Base-by-base conservation (phyloP, 2,797 vertebrate genomes). In the Ambastaia sidthimunki region DNA sequence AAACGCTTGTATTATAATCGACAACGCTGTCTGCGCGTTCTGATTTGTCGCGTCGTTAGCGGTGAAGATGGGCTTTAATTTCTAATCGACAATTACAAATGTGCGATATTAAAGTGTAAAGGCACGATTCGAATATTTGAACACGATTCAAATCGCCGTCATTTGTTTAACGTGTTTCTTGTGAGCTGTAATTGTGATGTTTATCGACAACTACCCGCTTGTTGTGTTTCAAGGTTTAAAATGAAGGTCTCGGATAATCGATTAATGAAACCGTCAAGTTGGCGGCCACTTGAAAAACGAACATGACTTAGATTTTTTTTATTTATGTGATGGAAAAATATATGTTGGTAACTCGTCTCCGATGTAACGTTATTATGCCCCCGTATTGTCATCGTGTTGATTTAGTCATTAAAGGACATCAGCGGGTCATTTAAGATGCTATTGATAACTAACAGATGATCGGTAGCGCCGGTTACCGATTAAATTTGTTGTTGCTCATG, bases 391-490 rank as follows among this genome's bases (percentile, higher is more conserved):
- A 13, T 37, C 15, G 55, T 9, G 67, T 28, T 12, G 7, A 25
- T 71, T 52, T 25, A 60, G 23, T 41, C 25, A n/a, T 62, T 52
- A 71, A 70, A 70, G 13, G 76, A 25, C 28, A 52, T 78, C 50
- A 63, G 23, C 15, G 67, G 44, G 19, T 78, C 67, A 47, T 70
- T 78, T 37, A 3, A 25, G n/a, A 60, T 50, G 67, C 23, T 52
- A 71, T 62, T 18, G 67, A 54, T 62, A 4, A 23, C 15, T 2
- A 21, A 62, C n/a, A 37, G 7, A 62, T 52, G 15, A 71, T 37
- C 67, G 50, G 34, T 60, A 63, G 28, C 16, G 3, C 5, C 41
- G 13, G 25, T 25, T 25, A 28, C 15, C 7, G 18, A 16, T 60
- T 23, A 37, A 11, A 23, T 50, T 0, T 34, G 66, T 67, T 67